These are phyloP conservation scores for Tetrax tetrax DNA, from an alignment of 2,113 vertebrate species.

Conservation along the genomic window DNA sequence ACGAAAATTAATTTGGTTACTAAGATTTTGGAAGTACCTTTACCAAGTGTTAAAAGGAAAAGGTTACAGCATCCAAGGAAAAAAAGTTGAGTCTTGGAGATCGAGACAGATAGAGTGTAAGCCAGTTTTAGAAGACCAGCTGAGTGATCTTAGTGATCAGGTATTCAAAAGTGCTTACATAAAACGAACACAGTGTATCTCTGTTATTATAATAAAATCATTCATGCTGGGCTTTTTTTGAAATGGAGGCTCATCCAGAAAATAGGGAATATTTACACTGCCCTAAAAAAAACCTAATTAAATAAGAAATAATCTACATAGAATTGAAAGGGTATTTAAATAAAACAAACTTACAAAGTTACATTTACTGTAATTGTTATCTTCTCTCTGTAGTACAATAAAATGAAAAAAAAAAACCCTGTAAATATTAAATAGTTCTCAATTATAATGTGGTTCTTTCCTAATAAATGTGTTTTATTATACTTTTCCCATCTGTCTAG, in stretches of 20 bases:
- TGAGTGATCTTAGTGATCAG: not conserved
- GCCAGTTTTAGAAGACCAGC: not conserved
- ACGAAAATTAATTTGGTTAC: not conserved
- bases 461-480: not conserved
- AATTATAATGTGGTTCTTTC: not conserved
- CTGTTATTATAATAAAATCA: not conserved
- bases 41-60: not conserved
- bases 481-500: not conserved
- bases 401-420: not conserved
- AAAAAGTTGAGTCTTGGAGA: not conserved
- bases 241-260: not conserved
- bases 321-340: not conserved
- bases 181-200: not conserved
- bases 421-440: not conserved
- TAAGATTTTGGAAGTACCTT: not conserved
- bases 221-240: not conserved
- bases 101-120: not conserved
- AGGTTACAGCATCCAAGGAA: not conserved
- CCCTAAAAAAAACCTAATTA: not conserved
- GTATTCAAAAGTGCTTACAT: not conserved
- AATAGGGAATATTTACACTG: not conserved
- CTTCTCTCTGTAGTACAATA: not conserved
- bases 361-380: not conserved
- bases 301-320: not conserved
- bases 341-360: not conserved